Evolutionary conservation across 1,140 invertebrate genomes (phyloP).

Genomic region (Bombus consobrinus): DNA sequence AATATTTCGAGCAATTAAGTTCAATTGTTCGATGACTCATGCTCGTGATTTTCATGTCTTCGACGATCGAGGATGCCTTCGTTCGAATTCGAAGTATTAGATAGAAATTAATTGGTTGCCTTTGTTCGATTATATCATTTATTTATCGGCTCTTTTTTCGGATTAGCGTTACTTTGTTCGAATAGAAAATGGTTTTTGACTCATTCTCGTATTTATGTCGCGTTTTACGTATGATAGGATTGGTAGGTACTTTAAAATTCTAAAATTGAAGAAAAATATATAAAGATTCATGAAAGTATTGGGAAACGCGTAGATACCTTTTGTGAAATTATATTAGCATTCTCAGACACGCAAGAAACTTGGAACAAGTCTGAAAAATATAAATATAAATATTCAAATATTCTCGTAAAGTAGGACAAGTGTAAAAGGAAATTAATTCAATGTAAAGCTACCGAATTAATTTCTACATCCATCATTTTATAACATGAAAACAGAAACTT

Average conservation of each 20-base stretch:
- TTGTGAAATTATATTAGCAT: neutral
- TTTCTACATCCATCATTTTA: neutral
- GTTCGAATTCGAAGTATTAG: too few species aligned
- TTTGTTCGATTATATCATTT: too few species aligned
- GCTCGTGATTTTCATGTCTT: neutral
- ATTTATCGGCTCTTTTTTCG: neutral
- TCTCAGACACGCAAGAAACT: neutral
- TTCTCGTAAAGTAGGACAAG: neutral
- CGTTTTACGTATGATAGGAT: neutral
- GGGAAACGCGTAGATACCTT: too few species aligned
- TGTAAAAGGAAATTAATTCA: neutral
- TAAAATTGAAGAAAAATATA: neutral
- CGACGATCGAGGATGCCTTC: neutral
- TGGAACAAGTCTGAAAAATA: neutral
- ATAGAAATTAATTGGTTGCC: too few species aligned
- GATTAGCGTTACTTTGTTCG: neutral
- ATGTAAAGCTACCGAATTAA: neutral
- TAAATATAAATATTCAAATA: neutral
- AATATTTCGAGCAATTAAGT: neutral
- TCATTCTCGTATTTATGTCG: neutral
- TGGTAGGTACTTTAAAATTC: neutral
- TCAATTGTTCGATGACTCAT: neutral
- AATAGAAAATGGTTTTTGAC: neutral
- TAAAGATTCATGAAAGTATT: neutral
- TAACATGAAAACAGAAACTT: neutral